Evolutionary conservation across 2,113 vertebrate genomes (phyloP).

Genomic region (Microtus montanus): DNA sequence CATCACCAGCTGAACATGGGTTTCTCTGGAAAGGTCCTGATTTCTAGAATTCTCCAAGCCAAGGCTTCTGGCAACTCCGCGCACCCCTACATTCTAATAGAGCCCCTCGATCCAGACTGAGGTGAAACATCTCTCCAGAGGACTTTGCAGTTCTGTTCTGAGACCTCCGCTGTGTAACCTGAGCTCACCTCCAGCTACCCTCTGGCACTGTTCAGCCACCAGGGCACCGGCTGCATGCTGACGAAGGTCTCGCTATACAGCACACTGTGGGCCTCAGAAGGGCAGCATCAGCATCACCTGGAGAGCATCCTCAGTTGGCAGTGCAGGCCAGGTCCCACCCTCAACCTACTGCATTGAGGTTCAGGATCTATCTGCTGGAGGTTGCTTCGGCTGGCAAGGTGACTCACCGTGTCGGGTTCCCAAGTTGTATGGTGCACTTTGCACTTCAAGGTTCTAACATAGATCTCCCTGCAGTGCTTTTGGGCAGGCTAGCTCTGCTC

Average conservation of each 20-base stretch:
- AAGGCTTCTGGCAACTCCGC: not conserved
- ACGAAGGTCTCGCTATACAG: not conserved
- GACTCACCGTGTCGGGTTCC: constrained; percentile 65
- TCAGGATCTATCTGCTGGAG: constrained; percentile 42
- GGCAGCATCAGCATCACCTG: not conserved
- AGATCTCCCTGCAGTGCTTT: constrained; percentile 67
- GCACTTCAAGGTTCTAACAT: constrained; percentile 42
- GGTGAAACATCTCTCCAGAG: not conserved
- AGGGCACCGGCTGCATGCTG: not conserved
- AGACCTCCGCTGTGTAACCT: constrained; percentile 14
- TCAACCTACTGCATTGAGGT: not conserved
- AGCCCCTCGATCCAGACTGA: not conserved
- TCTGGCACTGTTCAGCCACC: not conserved
- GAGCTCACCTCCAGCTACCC: constrained; percentile 35
- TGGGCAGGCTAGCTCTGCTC: constrained; percentile 69
- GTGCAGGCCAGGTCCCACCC: not conserved
- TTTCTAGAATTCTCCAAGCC: constrained; percentile 30
- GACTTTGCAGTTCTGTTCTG: constrained; percentile 24
- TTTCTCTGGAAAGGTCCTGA: constrained; percentile 31
- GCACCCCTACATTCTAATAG: not conserved
- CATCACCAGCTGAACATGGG: not conserved
- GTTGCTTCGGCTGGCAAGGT: constrained; percentile 58
- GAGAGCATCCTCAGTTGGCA: not conserved
- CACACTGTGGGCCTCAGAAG: not conserved
- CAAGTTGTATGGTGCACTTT: constrained; percentile 66